These are phyloP conservation scores for Phacellophora camtschatica DNA, from an alignment of 30 jellyfish, hydroid and myxozoan species.

Conservation along the genomic window DNA sequence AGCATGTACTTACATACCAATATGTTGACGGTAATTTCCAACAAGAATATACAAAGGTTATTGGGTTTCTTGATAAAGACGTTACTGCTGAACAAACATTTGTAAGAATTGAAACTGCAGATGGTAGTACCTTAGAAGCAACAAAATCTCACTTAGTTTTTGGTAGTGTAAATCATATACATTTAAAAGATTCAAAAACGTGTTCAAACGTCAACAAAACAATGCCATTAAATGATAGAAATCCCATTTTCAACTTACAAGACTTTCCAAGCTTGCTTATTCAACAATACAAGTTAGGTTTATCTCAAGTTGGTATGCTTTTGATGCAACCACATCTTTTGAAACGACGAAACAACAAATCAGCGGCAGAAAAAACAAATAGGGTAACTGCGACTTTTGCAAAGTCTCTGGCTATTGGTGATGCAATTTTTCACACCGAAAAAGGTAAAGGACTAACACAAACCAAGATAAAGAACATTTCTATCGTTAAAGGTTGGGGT, in stretches of 20 bases:
- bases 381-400: not conserved
- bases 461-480: not conserved
- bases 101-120: not conserved
- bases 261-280: not conserved
- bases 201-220: not conserved
- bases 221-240: too few relatives aligned
- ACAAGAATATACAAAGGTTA: constrained; percentile 13
- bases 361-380: not conserved
- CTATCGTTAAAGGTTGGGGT: constrained; percentile 1
- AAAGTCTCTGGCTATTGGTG: not conserved
- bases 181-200: not conserved
- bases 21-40: not conserved
- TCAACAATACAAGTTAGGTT: not conserved
- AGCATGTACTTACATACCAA: constrained; percentile 32
- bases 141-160: constrained; percentile 37
- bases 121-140: constrained; percentile 13
- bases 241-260: too few relatives aligned
- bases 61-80: constrained; percentile 48
- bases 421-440: not conserved
- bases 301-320: not conserved
- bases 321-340: not conserved
- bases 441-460: not conserved
- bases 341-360: not conserved
- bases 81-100: not conserved
- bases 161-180: not conserved